Conservation (phyloP, 1,140 invertebrate genomes). For the Drosophila burlai region DNA sequence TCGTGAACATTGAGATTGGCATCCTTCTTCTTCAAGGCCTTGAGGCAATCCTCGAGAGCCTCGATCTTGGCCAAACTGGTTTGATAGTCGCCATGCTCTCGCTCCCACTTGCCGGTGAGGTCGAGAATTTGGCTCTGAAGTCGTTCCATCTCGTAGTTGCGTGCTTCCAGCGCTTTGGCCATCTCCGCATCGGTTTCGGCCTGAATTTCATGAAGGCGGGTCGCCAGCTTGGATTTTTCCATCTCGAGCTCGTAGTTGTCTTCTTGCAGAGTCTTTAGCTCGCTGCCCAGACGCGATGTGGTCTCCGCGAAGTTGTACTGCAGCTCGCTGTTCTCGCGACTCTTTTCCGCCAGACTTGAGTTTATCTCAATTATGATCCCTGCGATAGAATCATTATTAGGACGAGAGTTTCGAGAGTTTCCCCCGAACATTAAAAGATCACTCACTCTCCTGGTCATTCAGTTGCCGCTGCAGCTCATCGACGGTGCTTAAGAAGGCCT, state of each 20-base stretch:
- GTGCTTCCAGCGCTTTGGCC: slow-evolving; percentile 79
- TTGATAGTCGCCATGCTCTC: slow-evolving; percentile 68
- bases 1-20: slow-evolving; percentile 83
- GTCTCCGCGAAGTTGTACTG: slow-evolving; percentile 86
- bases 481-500: slow-evolving; percentile 87
- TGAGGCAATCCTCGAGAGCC: slow-evolving; percentile 85
- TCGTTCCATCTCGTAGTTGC: slow-evolving; percentile 82
- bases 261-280: slow-evolving; percentile 72
- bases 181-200: slow-evolving; percentile 78
- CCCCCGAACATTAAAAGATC: background rate
- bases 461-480: slow-evolving; percentile 88
- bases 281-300: slow-evolving; percentile 82
- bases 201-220: slow-evolving; percentile 84
- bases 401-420: background rate
- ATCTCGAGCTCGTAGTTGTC: slow-evolving; percentile 76
- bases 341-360: slow-evolving; percentile 85
- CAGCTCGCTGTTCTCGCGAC: slow-evolving; percentile 86
- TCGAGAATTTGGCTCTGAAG: slow-evolving; percentile 78
- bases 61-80: slow-evolving; percentile 80
- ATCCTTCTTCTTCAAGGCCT: slow-evolving; percentile 85
- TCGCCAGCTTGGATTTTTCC: slow-evolving; percentile 85
- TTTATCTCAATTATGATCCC: slow-evolving; percentile 86
- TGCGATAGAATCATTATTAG: slow-evolving; percentile 22
- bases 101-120: slow-evolving; percentile 60
- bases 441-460: slow-evolving; percentile 87